These are phyloP conservation scores for Pollachius pollachius DNA, from an alignment of 2,113 vertebrate genomes.

Conservation along the genomic window DNA sequence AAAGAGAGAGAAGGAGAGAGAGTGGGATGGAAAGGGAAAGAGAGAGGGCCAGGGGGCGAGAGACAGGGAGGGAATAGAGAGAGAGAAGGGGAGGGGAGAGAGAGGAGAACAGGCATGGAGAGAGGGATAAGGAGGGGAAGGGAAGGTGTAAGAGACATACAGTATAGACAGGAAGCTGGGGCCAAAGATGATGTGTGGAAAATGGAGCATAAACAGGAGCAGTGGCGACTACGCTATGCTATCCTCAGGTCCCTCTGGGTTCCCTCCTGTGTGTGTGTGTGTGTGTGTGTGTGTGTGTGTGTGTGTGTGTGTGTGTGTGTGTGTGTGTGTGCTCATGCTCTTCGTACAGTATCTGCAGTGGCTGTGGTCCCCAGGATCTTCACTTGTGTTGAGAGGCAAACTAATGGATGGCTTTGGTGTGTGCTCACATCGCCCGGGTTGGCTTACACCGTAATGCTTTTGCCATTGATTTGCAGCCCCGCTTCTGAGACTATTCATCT, in stretches of 20 bases:
- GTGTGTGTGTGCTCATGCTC: neutral
- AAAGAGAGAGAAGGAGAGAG: neutral
- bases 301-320: no score
- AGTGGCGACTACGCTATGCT: no score
- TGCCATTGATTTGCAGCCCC: constrained; percentile 32
- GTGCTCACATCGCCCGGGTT: constrained; percentile 24
- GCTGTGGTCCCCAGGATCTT: constrained; percentile 5
- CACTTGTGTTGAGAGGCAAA: constrained; percentile 2
- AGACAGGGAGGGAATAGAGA: neutral
- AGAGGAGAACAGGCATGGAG: neutral
- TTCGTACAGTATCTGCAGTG: constrained; percentile 23
- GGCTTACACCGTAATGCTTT: constrained; percentile 39
- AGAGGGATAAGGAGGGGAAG: no score
- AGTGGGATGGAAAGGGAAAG: neutral
- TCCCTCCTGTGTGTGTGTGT: no score
- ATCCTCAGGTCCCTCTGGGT: no score
- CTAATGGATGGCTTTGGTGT: constrained; percentile 19
- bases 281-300: no score
- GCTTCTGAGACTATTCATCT: constrained; percentile 15
- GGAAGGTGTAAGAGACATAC: no score
- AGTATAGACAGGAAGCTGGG: no score
- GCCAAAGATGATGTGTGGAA: no score
- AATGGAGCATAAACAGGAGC: no score
- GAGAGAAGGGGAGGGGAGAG: no score
- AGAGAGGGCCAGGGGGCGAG: constrained; percentile 1